phyloP scores from a whole-genome alignment of 2,797 vertebrate genomes.

The Pantherophis vulpinus region DNA sequence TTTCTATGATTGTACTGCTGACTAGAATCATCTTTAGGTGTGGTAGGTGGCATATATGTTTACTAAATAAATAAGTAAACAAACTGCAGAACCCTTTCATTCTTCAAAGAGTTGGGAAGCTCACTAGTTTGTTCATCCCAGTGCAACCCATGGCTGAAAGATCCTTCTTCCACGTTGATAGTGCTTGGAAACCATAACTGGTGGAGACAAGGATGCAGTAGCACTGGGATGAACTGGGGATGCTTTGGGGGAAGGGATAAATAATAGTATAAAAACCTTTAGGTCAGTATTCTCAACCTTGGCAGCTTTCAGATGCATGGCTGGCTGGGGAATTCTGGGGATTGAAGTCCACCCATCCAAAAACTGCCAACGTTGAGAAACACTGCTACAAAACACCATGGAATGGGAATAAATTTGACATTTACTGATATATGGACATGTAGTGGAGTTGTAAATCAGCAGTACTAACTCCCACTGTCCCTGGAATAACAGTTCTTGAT shows the following conservation, averaged over 20 bases:
- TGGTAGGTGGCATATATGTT: not conserved
- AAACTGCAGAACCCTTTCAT: not conserved
- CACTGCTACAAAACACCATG: not conserved
- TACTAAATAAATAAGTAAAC: not conserved
- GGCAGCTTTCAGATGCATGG: not conserved
- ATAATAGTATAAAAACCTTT: not conserved
- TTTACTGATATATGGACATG: not conserved
- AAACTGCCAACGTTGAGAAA: not conserved
- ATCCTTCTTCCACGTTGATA: not conserved
- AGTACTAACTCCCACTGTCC: not conserved
- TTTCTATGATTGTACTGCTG: not conserved
- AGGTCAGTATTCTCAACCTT: not conserved
- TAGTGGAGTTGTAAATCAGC: not conserved
- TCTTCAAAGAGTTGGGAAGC: not conserved
- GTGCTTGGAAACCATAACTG: not conserved
- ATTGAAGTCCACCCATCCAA: not conserved
- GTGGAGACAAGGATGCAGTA: not conserved
- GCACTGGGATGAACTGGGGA: not conserved
- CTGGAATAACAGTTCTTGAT: not conserved
- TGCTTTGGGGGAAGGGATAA: not conserved
- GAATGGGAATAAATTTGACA: not conserved
- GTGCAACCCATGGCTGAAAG: not conserved
- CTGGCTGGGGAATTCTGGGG: not conserved
- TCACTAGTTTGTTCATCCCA: not conserved
- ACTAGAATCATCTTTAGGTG: not conserved